phyloP scores from a whole-genome alignment of 2,113 vertebrate genomes.

The Ploceus nigricollis region DNA sequence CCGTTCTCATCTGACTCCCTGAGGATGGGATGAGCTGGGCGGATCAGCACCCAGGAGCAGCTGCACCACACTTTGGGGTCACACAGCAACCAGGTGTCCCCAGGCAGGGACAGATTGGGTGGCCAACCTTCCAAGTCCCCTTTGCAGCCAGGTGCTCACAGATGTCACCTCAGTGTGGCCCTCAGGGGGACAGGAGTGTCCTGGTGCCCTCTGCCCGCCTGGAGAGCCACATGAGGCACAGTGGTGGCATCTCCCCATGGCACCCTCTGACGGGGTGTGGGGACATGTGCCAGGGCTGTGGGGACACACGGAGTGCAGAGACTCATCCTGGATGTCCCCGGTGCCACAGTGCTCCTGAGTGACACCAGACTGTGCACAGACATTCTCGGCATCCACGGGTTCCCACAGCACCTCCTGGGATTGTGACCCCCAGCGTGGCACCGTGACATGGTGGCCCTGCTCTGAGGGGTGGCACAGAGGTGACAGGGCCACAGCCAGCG shows the following conservation, averaged over 20 bases:
- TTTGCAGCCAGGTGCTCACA: neutral
- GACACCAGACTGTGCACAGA: neutral
- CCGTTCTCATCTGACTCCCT: fast-evolving
- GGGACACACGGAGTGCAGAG: fast-evolving
- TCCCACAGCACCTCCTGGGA: fast-evolving
- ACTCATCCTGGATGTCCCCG: fast-evolving
- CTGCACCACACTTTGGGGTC: neutral
- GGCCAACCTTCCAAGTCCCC: neutral
- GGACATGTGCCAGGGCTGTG: neutral
- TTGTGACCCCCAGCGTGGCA: fast-evolving
- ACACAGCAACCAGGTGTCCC: neutral
- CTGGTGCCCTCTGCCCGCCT: neutral
- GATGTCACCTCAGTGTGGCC: neutral
- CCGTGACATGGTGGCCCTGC: fast-evolving
- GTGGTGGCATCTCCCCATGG: neutral
- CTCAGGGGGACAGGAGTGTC: neutral
- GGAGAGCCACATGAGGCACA: neutral
- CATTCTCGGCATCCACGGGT: neutral
- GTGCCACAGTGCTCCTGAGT: fast-evolving
- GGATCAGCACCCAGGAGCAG: neutral
- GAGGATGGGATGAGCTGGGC: fast-evolving
- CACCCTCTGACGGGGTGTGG: fast-evolving
- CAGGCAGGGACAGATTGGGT: neutral
- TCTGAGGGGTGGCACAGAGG: neutral
- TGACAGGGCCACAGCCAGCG: neutral